Evolutionary conservation across 2,797 vertebrate genomes (phyloP).

Genomic region (Cetoscarus ocellatus): DNA sequence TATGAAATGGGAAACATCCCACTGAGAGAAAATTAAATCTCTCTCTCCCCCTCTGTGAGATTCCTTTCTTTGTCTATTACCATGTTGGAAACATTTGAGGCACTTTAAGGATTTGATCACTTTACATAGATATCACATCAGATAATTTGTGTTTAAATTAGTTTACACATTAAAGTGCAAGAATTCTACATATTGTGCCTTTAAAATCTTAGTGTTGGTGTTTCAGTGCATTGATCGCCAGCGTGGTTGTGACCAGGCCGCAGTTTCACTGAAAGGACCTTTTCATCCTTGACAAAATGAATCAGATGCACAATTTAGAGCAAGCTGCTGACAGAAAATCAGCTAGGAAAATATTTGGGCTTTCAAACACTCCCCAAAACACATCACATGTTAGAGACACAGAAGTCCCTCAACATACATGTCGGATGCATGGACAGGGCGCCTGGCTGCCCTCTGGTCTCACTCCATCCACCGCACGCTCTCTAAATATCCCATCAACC

Average conservation of each 20-base stretch:
- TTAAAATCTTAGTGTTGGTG: conserved; percentile 25
- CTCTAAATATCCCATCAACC: conserved; percentile 74
- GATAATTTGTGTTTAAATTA: no score
- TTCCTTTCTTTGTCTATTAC: no score
- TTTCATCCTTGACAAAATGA: conserved; percentile 79
- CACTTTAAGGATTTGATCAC: no score
- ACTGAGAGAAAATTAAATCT: no score
- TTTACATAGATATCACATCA: no score
- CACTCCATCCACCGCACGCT: conserved; percentile 53
- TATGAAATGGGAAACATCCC: no score
- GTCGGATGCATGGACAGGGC: conserved; percentile 27
- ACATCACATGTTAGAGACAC: conserved; percentile 75
- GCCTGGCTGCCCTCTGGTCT: conserved; percentile 57
- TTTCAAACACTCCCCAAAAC: conserved; percentile 64
- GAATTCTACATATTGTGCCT: no score
- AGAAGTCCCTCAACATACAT: conserved; percentile 62
- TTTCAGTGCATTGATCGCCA: conserved; percentile 28
- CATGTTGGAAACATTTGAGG: no score
- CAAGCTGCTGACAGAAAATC: conserved; percentile 83
- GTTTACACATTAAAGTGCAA: no score
- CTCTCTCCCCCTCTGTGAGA: no score
- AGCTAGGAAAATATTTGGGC: conserved; percentile 82
- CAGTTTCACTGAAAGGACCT: conserved; percentile 71
- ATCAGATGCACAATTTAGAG: conserved; percentile 78
- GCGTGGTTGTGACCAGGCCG: conserved; percentile 20